Percentiles rank a stretch among this genome's conserved stretches.
Conservation (phyloP, 2,888 invertebrate genomes). For the Oligia fasciuncula region DNA sequence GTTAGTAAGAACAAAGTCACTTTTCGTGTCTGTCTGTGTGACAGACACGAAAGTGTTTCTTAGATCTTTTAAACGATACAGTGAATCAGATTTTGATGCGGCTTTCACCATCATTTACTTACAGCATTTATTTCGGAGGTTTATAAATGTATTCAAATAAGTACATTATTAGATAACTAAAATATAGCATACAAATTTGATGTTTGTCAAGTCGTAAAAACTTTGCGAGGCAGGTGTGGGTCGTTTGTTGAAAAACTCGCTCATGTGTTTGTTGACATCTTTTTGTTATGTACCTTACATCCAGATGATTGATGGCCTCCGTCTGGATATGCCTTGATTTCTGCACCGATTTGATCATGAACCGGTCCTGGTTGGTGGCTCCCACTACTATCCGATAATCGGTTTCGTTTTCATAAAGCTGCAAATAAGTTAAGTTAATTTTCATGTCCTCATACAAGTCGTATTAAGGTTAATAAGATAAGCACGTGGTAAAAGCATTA, state of each 20-base stretch:
- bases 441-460: not conserved
- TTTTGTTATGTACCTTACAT: conserved; percentile 58
- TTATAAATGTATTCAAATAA: not conserved
- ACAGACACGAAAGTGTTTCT: too few relatives aligned
- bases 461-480: not conserved
- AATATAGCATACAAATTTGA: not conserved
- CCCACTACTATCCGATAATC: conserved; percentile 65
- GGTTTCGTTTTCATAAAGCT: conserved; percentile 65
- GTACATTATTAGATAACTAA: not conserved
- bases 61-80: not conserved
- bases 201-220: not conserved
- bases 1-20: not conserved
- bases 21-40: too few relatives aligned
- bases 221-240: not conserved
- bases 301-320: conserved; percentile 34
- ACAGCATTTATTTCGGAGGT: not conserved
- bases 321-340: conserved; percentile 52
- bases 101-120: not conserved
- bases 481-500: not conserved
- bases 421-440: conserved; percentile 8
- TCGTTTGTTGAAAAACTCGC: not conserved
- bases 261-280: not conserved
- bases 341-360: conserved; percentile 71
- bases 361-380: conserved; percentile 63
- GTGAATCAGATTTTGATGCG: not conserved